phyloP scores from a whole-genome alignment of 2,113 vertebrate genomes.

The Alouatta palliata region DNA sequence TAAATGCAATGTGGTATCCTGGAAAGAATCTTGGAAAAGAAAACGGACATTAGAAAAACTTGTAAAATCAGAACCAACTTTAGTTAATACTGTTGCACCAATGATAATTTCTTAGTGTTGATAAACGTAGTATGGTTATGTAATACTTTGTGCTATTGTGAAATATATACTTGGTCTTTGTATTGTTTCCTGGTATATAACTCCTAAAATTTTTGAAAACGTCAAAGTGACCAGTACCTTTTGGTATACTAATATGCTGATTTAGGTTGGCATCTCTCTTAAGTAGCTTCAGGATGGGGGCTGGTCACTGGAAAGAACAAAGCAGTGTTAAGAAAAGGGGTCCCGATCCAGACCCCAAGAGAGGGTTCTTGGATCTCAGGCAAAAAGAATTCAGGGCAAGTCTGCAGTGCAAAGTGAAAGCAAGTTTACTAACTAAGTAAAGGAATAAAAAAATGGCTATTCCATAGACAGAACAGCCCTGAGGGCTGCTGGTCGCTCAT shows the following conservation, averaged over 20 bases:
- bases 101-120: neutral
- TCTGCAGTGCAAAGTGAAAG: too few relatives aligned
- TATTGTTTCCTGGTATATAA: neutral
- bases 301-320: neutral
- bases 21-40: neutral
- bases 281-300: neutral
- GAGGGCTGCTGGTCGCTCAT: too few relatives aligned
- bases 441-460: too few relatives aligned
- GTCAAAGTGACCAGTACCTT: neutral
- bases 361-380: too few relatives aligned
- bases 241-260: neutral
- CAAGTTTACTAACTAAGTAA: too few relatives aligned
- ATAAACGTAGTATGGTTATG: neutral
- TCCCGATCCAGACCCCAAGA: too few relatives aligned
- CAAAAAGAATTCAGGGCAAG: too few relatives aligned
- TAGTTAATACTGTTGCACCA: neutral
- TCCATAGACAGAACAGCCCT: too few relatives aligned
- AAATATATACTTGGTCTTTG: neutral
- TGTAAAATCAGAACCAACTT: neutral
- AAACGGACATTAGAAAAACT: neutral
- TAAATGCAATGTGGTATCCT: neutral
- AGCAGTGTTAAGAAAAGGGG: too few relatives aligned
- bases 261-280: neutral
- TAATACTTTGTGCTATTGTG: neutral
- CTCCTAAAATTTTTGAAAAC: neutral